Conservation (phyloP, 2,797 vertebrate species). For the Gadopsis bispinosus region DNA sequence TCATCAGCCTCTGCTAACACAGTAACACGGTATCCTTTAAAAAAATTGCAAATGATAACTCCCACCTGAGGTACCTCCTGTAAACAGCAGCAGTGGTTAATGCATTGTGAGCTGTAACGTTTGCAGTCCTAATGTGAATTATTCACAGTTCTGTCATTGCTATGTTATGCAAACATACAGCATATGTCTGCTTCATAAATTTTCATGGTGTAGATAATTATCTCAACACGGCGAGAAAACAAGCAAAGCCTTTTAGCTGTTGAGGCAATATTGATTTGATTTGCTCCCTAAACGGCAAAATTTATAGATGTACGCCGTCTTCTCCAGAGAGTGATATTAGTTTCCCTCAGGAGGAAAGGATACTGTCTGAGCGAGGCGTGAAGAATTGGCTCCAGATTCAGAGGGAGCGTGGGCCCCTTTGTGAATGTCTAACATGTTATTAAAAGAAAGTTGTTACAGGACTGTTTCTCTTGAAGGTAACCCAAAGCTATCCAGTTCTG, state of each 20-base stretch:
- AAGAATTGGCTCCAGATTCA: constrained; percentile 76
- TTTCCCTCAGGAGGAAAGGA: constrained; percentile 68
- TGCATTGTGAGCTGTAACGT: constrained; percentile 51
- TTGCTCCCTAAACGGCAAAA: constrained; percentile 73
- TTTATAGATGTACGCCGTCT: constrained; percentile 72
- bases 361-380: constrained; percentile 66
- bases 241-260: constrained; percentile 72
- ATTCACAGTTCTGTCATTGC: constrained; percentile 68
- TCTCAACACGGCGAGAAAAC: constrained; percentile 71
- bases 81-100: constrained; percentile 49
- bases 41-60: constrained; percentile 4
- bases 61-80: constrained; percentile 43
- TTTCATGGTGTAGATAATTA: constrained; percentile 64
- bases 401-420: constrained; percentile 49
- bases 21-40: not conserved
- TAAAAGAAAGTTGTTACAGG: constrained; percentile 77
- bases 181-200: constrained; percentile 79
- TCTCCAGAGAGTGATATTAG: constrained; percentile 72
- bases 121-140: constrained; percentile 64
- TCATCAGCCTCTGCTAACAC: not conserved
- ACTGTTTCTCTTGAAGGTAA: constrained; percentile 76
- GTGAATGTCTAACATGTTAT: constrained; percentile 70
- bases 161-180: constrained; percentile 72
- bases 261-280: constrained; percentile 75
- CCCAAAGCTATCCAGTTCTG: constrained; percentile 74